Base-by-base conservation (phyloP, 37 sponge, comb jelly and placozoan genomes). In the Cladorhizidae sp. region DNA sequence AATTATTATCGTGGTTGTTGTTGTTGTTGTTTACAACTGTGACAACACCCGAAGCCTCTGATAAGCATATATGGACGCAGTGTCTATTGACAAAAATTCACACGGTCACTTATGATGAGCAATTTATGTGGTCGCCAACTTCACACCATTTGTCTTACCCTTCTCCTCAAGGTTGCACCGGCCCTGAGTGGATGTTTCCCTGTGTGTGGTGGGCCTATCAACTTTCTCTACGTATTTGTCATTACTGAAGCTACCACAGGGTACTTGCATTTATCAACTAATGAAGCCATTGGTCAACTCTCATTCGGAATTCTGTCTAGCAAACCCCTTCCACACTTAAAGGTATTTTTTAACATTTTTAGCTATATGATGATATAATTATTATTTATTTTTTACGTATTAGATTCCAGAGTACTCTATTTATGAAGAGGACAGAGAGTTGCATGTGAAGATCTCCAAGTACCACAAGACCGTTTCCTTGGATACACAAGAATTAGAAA, bases 341-440 rank as follows among this genome's bases (percentile, higher is more conserved):
- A 69, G 85, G 85, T 90, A 59, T 59, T 23, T 59, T 18, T 26
- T 28, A 26, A 20, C 17, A 54, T 54, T 20, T 12, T 54, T 37
- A 67, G 15, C 15, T 67, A 18, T 67, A 21, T 41, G 6, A 21
- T 72, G 18, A 72, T 32, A 12, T n/a, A 8, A 68, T 18, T 20
- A 50, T 40, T 49, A 7, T 45, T 35, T 59, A 2, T 33, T 50
- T n/a, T 25, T 40, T 45, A 9, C 32, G 29, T 68, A 58, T 50
- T 51, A 93, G 89, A 58, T 88, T 45, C 90, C 86, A 0, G 56
- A 71, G 18, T 88, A 81, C 61, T 79, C 86, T 0, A 68, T 92
- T 64, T 87, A 84, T 52, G 85, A 79, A 17, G 71, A 62, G 1
- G 70, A 84, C 23, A 79, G 26, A 59, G 77, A 84, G 45, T n/a